Percentiles rank a stretch among this genome's conserved stretches.
These are phyloP conservation scores for Halcyon leucocephala DNA, from an alignment of 2,797 vertebrate genomes.

Conservation along the genomic window DNA sequence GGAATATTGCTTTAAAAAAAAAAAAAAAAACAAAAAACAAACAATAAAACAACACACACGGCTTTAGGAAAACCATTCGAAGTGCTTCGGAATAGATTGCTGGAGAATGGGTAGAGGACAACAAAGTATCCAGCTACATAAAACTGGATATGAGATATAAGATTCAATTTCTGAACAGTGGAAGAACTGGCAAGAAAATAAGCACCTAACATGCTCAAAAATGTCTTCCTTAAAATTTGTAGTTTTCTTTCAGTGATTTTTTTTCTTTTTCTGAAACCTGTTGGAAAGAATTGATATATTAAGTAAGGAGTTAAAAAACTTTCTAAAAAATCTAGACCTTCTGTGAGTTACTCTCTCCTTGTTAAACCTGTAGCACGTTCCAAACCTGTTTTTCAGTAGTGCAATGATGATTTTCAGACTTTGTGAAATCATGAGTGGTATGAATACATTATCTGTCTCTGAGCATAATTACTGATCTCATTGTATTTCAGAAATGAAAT, in stretches of 20 bases:
- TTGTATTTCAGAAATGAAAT: slow-evolving; percentile 1
- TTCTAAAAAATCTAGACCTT: background rate
- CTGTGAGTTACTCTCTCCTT: background rate
- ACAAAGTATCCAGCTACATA: background rate
- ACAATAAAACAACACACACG: too few relatives aligned
- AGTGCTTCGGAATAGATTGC: background rate
- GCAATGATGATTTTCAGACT: background rate
- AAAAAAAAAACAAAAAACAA: fast-evolving
- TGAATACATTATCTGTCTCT: background rate
- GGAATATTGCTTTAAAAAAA: background rate
- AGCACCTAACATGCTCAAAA: background rate
- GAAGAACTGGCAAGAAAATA: background rate
- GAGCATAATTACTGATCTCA: background rate
- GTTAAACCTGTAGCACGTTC: background rate
- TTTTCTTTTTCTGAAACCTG: background rate
- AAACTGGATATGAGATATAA: background rate
- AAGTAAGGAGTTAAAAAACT: background rate
- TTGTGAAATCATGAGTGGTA: background rate
- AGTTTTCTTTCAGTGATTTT: background rate
- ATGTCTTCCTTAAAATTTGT: background rate
- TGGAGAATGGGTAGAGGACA: background rate
- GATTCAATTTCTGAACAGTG: background rate
- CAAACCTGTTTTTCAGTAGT: background rate
- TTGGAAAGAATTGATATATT: background rate
- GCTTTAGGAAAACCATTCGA: background rate